Evolutionary conservation across 2,113 vertebrate genomes (phyloP).

Genomic region (Eurypyga helias): DNA sequence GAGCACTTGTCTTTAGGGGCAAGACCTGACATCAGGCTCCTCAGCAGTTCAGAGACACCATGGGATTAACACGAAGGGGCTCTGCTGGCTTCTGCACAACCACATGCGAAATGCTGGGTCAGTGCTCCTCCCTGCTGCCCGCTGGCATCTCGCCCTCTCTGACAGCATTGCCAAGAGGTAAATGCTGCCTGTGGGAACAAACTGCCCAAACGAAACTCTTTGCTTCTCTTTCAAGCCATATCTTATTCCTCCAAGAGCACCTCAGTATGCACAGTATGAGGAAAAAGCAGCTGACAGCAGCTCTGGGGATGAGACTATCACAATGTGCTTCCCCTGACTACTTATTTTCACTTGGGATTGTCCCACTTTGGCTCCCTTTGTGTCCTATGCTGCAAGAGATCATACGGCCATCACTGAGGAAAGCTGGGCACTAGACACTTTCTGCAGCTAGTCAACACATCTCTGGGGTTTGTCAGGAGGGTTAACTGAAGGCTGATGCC

Average conservation of each 20-base stretch:
- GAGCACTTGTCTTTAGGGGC: slow-evolving; percentile 27
- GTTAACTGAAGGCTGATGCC: slow-evolving; percentile 10
- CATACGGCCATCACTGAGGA: not conserved
- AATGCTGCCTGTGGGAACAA: not conserved
- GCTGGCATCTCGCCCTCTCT: not conserved
- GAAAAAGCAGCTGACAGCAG: not conserved
- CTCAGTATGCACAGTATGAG: not conserved
- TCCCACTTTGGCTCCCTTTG: not conserved
- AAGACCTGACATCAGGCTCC: slow-evolving; percentile 4
- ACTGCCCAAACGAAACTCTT: not conserved
- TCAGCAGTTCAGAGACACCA: slow-evolving; percentile 35
- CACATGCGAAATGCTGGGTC: rapidly evolving
- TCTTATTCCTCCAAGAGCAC: not conserved
- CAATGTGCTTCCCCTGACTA: not conserved
- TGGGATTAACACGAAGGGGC: not conserved
- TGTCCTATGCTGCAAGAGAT: not conserved
- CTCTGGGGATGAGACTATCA: not conserved
- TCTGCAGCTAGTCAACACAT: slow-evolving; percentile 53
- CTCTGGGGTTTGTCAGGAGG: slow-evolving; percentile 38
- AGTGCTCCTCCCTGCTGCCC: not conserved
- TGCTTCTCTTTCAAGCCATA: not conserved
- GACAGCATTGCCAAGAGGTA: not conserved
- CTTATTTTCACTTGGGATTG: not conserved
- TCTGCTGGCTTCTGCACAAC: not conserved
- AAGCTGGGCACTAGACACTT: slow-evolving; percentile 48